These are phyloP conservation scores for Catharus minimus DNA, from an alignment of 2,113 vertebrate species.

Conservation along the genomic window DNA sequence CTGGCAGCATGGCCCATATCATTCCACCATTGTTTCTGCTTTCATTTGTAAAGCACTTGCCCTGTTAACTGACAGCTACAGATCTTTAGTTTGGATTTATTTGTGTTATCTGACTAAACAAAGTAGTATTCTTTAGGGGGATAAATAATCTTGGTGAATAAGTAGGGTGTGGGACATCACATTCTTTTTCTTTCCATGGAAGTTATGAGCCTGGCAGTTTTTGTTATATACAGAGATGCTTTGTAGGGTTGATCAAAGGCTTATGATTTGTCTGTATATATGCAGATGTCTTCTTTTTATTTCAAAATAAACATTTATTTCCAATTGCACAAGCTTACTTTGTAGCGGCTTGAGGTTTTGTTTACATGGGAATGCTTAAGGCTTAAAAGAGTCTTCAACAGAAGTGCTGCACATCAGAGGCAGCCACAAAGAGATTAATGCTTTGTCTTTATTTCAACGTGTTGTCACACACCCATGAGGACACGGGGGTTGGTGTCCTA, in stretches of 20 bases:
- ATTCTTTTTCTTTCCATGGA: not conserved
- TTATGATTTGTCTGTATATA: not conserved
- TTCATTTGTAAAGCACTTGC: not conserved
- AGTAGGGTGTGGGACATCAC: not conserved
- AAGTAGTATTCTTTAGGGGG: not conserved
- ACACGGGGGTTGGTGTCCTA: not conserved
- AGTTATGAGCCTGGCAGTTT: not conserved
- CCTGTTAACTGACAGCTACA: not conserved
- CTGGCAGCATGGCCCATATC: not conserved
- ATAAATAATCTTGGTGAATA: conserved; percentile 3
- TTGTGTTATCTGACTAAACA: not conserved
- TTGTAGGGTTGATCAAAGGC: conserved; percentile 28
- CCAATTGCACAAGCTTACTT: not conserved
- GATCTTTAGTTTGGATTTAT: not conserved
- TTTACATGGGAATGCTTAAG: not conserved
- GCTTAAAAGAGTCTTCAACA: not conserved
- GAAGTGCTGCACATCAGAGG: not conserved
- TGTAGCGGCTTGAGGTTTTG: not conserved
- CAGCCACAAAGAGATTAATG: not conserved
- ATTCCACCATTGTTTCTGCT: not conserved
- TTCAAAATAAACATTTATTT: conserved; percentile 46
- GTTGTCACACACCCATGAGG: not conserved
- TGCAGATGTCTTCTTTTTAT: not conserved
- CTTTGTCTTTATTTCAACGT: not conserved
- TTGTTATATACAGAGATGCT: not conserved